phyloP scores from a whole-genome alignment of 2,113 vertebrate species.

The Aplodontia rufa region DNA sequence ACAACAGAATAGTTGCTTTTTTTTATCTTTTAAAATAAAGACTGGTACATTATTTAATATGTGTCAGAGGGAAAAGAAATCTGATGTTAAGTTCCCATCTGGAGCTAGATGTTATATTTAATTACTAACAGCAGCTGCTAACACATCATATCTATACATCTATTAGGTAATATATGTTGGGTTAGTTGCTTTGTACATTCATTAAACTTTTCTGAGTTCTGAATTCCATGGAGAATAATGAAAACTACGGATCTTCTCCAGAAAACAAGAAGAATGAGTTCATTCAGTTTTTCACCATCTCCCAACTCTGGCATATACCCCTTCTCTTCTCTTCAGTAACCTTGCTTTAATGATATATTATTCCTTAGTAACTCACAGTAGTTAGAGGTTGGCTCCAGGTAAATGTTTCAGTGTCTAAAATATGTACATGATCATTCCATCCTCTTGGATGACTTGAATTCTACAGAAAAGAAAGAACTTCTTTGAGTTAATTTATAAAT shows the following conservation, averaged over 20 bases:
- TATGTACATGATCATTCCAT: conserved; percentile 97
- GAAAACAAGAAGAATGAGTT: background rate
- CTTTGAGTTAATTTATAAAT: conserved; percentile 36
- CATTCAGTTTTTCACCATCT: background rate
- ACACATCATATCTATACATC: background rate
- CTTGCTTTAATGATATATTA: background rate
- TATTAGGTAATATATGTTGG: background rate
- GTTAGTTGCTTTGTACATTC: background rate
- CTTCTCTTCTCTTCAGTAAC: background rate
- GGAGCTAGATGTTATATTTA: background rate
- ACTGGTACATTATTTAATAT: background rate
- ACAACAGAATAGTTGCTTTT: background rate
- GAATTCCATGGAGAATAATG: background rate
- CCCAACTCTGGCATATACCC: background rate
- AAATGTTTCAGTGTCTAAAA: conserved; percentile 94
- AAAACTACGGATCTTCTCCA: background rate
- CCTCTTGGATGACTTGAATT: conserved; percentile 92
- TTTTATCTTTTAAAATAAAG: conserved; percentile 40
- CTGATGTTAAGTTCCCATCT: background rate
- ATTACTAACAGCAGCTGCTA: background rate
- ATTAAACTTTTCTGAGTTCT: conserved; percentile 12
- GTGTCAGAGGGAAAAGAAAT: background rate
- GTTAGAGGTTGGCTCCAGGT: conserved; percentile 95
- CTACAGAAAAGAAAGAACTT: conserved; percentile 65
- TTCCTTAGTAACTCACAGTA: conserved; percentile 84